Percentiles rank a stretch among this genome's conserved stretches.
Evolutionary conservation across 2,113 vertebrate species (phyloP).

Genomic region (Theristicus caerulescens): DNA sequence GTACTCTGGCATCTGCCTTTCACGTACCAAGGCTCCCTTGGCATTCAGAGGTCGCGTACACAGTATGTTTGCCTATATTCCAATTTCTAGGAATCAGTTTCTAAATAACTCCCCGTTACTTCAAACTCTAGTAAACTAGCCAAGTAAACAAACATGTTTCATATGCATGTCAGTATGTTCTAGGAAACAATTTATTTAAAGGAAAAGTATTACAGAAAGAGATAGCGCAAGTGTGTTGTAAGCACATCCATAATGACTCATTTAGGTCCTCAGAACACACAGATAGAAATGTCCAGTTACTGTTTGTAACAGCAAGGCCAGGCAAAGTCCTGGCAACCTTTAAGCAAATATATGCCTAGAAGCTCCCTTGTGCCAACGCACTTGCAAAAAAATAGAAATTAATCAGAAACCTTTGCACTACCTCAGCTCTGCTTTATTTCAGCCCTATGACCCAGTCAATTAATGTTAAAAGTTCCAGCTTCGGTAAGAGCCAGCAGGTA

Average conservation of each 20-base stretch:
- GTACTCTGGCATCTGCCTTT: background rate
- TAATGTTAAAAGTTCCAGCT: background rate
- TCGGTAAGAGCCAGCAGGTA: background rate
- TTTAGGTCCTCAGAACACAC: background rate
- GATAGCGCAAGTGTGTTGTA: background rate
- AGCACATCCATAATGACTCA: background rate
- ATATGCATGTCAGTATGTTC: slow-evolving; percentile 14
- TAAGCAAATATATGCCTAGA: background rate
- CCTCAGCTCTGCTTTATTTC: background rate
- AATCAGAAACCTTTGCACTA: background rate
- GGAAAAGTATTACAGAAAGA: background rate
- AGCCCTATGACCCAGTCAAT: background rate
- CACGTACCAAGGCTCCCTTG: slow-evolving; percentile 5
- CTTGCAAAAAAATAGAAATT: background rate
- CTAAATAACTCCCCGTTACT: slow-evolving; percentile 27
- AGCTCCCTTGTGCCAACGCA: background rate
- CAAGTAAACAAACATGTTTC: slow-evolving; percentile 57
- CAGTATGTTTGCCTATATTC: background rate
- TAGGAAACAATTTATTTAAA: background rate
- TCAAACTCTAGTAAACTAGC: background rate
- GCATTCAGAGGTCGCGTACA: background rate
- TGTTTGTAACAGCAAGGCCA: background rate
- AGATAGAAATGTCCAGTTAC: background rate
- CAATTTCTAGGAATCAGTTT: slow-evolving; percentile 59
- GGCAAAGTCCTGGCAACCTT: background rate